Percentiles rank a stretch among this genome's conserved stretches.
These are phyloP conservation scores for Leptestheria dahalacensis DNA, from an alignment of 1,140 invertebrate genomes.

Conservation along the genomic window DNA sequence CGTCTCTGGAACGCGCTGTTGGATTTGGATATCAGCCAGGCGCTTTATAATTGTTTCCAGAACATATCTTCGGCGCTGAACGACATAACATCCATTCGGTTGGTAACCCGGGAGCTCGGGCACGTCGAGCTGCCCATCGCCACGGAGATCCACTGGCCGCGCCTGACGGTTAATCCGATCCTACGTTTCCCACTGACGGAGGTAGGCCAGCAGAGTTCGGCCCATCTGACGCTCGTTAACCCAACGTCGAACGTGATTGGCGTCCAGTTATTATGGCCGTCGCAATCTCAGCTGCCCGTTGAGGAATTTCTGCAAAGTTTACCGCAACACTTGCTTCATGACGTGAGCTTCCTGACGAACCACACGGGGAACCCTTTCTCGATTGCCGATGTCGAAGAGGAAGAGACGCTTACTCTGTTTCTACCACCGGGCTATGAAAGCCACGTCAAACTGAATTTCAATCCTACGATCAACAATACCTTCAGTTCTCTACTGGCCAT, in stretches of 20 bases:
- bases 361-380: not conserved
- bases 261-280: conserved; percentile 45
- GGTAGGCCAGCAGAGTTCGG: conserved; percentile 56
- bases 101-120: conserved; percentile 2
- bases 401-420: conserved; percentile 27
- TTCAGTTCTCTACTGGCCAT: conserved; percentile 22
- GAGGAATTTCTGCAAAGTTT: conserved; percentile 5
- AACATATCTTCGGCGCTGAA: not conserved
- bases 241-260: conserved; percentile 37
- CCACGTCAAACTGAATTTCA: conserved; percentile 34
- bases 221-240: conserved; percentile 42
- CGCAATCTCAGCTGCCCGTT: conserved; percentile 25
- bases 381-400: not conserved
- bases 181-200: conserved; percentile 65
- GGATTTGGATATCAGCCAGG: not conserved
- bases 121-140: not conserved
- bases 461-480: not conserved
- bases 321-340: conserved; percentile 12
- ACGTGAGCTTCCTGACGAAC: conserved; percentile 2
- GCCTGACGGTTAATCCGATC: conserved; percentile 32
- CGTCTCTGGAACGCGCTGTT: not conserved
- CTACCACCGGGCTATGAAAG: conserved; percentile 34
- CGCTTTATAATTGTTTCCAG: conserved; percentile 4
- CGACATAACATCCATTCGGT: not conserved
- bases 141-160: conserved; percentile 46